Evolutionary conservation across 2,797 vertebrate species (phyloP).

Genomic region (Monodelphis domestica): DNA sequence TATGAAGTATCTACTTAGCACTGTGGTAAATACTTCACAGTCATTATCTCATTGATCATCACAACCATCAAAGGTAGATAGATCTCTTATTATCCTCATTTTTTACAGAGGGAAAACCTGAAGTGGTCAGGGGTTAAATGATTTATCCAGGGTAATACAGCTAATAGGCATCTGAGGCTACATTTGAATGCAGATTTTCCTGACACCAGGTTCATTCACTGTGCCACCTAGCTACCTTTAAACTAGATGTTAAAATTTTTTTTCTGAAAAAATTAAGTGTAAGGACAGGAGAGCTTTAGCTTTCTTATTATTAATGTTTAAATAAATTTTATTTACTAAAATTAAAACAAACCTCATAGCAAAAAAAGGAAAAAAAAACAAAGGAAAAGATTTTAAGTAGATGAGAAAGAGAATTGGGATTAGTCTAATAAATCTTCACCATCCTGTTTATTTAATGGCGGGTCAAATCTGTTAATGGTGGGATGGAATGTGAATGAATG

Average conservation of each 20-base stretch:
- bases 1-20: too few relatives aligned
- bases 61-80: too few relatives aligned
- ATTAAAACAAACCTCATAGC: neutral
- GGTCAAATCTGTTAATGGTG: neutral
- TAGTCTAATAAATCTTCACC: neutral
- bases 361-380: too few relatives aligned
- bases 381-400: too few relatives aligned
- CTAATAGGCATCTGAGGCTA: neutral
- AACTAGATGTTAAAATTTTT: too few relatives aligned
- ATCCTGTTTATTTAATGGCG: neutral
- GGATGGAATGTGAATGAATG: neutral
- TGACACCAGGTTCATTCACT: neutral
- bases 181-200: neutral
- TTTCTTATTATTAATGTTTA: neutral
- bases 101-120: too few relatives aligned
- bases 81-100: too few relatives aligned
- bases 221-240: neutral
- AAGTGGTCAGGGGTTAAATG: constrained; percentile 1
- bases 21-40: too few relatives aligned
- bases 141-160: neutral
- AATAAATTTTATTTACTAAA: constrained; percentile 6
- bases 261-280: too few relatives aligned
- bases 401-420: neutral
- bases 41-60: too few relatives aligned
- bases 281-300: neutral